phyloP scores from a whole-genome alignment of 2,113 vertebrate species.

The Sardina pilchardus region DNA sequence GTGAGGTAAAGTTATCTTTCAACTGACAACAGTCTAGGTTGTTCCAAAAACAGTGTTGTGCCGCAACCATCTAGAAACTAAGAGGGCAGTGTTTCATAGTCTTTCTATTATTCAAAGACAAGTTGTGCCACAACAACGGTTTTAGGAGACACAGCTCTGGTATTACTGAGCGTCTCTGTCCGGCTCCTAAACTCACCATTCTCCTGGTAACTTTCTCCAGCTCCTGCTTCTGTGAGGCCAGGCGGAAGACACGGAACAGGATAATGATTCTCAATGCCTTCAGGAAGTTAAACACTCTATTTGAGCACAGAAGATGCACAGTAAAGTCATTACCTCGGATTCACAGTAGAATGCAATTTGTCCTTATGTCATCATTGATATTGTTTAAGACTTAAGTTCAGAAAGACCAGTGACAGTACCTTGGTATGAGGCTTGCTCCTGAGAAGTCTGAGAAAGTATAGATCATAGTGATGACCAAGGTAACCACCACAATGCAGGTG shows the following conservation, averaged over 20 bases:
- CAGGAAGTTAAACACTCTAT: constrained; percentile 78
- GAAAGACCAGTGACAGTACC: constrained; percentile 60
- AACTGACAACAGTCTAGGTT: not conserved
- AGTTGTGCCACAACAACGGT: not conserved
- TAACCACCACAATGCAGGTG: constrained; percentile 76
- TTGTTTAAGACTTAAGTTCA: not conserved
- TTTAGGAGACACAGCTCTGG: not conserved
- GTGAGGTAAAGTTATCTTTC: not conserved
- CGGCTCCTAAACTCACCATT: constrained; percentile 75
- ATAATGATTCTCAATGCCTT: constrained; percentile 83
- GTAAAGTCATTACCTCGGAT: not conserved
- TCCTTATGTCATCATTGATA: too few relatives aligned
- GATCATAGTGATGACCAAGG: constrained; percentile 76
- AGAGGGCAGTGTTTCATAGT: not conserved
- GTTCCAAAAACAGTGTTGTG: not conserved
- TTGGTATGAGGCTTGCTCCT: constrained; percentile 74
- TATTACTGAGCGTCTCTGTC: not conserved
- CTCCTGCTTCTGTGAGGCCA: constrained; percentile 83
- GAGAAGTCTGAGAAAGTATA: constrained; percentile 75
- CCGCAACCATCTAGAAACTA: not conserved
- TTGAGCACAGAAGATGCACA: not conserved
- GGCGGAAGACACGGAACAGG: constrained; percentile 84
- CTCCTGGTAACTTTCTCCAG: constrained; percentile 86
- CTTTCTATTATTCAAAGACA: not conserved
- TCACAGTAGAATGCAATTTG: not conserved